Percentiles rank a stretch among this genome's conserved stretches.
Evolutionary conservation across 2,797 vertebrate genomes (phyloP).

Genomic region (Rhabdophis nuchalis): DNA sequence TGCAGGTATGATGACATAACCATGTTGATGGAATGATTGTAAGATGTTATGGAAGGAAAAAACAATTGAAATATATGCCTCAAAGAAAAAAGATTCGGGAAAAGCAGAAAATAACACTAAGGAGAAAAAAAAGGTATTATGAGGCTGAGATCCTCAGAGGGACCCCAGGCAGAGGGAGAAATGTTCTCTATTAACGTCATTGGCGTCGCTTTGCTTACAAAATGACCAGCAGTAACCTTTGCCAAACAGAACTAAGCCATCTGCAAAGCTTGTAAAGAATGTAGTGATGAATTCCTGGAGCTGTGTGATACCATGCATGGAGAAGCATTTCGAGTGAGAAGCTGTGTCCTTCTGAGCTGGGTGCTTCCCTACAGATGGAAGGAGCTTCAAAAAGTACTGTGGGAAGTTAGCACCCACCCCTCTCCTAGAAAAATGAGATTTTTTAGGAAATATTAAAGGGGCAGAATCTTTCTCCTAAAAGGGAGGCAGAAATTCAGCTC

Average conservation of each 20-base stretch:
- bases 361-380: conserved; percentile 35
- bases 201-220: not conserved
- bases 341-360: not conserved
- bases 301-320: conserved; percentile 31
- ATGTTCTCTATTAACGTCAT: not conserved
- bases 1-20: too few species aligned
- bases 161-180: not conserved
- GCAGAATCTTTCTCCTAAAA: too few species aligned
- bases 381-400: not conserved
- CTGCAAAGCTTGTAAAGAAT: conserved; percentile 37
- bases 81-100: not conserved
- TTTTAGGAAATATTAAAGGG: too few species aligned
- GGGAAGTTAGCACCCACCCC: too few species aligned
- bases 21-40: too few species aligned
- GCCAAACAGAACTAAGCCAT: conserved; percentile 42
- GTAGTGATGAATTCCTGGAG: conserved; percentile 45
- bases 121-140: not conserved
- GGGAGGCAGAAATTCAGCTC: too few species aligned
- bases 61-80: too few species aligned
- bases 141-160: not conserved
- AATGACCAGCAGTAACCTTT: conserved; percentile 45
- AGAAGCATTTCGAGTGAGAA: conserved; percentile 52
- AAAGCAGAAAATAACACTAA: not conserved
- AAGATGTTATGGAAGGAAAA: too few species aligned
- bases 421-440: too few species aligned